Evolutionary conservation across 2,113 vertebrate genomes (phyloP).

Genomic region (Pteropus alecto): DNA sequence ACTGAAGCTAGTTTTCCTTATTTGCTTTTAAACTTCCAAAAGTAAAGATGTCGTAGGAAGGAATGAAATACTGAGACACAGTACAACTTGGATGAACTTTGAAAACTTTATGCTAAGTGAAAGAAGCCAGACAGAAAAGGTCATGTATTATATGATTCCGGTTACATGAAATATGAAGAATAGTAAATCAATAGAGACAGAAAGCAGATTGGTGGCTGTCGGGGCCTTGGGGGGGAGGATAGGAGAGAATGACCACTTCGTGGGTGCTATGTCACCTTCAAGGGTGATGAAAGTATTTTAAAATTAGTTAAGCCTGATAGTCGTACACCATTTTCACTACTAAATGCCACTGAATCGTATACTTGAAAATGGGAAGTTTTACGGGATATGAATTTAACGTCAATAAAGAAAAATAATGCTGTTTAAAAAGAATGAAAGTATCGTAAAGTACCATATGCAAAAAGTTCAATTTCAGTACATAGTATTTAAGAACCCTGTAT

Average conservation of each 20-base stretch:
- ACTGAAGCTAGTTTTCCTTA: neutral
- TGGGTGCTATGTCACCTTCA: neutral
- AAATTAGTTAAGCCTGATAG: neutral
- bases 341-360: neutral
- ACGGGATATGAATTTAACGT: neutral
- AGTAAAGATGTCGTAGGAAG: neutral
- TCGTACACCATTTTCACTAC: neutral
- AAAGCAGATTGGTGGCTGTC: neutral
- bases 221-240: fast-evolving
- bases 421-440: slow-evolving; percentile 21
- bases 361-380: neutral
- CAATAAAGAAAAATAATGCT: neutral
- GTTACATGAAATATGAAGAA: neutral
- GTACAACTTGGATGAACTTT: neutral
- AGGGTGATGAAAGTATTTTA: neutral
- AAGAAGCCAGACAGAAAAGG: neutral
- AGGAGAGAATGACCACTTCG: neutral
- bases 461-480: neutral
- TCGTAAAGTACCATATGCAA: neutral
- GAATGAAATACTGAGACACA: neutral
- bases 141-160: neutral
- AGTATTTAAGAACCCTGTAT: neutral
- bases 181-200: neutral
- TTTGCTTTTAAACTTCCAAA: neutral
- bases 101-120: neutral